Evolutionary conservation across 2,797 vertebrate species (phyloP), one percentile per base, ranked within the genome.

Genomic region (Propithecus deckenii): DNA sequence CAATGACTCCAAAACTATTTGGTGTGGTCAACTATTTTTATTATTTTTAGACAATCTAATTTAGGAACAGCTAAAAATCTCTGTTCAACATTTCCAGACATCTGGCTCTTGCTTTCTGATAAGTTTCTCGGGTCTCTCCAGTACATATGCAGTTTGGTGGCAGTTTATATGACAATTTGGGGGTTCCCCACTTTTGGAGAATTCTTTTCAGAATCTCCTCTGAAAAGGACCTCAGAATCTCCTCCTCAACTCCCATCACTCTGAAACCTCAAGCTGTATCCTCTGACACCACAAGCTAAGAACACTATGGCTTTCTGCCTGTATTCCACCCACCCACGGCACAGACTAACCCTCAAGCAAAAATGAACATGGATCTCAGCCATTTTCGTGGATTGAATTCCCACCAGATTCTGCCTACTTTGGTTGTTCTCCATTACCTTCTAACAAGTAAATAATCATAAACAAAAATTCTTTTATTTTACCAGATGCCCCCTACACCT

Each of bases 21-120:
- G 13, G 23, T 43, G 35, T 67, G 30, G 57, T 74, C 57, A 75
- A 65, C 57, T 71, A 18, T 55, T 57, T 89, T 63, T 61, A 88
- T 91, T 88, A 84, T 30, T 90, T 94, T 91, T 65, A 83, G 43
- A 14, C 41, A 52, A 25, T 55, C 30, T 89, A 89, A 93, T 89
- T 91, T 74, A 65, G 50, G 32, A 86, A 30, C 38, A 84, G 55
- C 61, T 93, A 79, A 90, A 90, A 84, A 86, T 43, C 65, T 95
- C 92, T 78, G 74, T 71, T 87, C 63, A 75, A 7, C 35, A 50
- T 41, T 55, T 76, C 86, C n/a, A 63, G 13, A 48, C 17, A 57
- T 50, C 83, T 67, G 57, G 63, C 32, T 17, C 14, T 50, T 80
- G 6, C 13, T 92, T 84, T 91, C 55, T 8, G 38, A 4, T 86